A percentile compares a stretch with the other conserved stretches of the same genome.
Conservation (phyloP, 2,113 vertebrate genomes). For the Maccullochella peelii region DNA sequence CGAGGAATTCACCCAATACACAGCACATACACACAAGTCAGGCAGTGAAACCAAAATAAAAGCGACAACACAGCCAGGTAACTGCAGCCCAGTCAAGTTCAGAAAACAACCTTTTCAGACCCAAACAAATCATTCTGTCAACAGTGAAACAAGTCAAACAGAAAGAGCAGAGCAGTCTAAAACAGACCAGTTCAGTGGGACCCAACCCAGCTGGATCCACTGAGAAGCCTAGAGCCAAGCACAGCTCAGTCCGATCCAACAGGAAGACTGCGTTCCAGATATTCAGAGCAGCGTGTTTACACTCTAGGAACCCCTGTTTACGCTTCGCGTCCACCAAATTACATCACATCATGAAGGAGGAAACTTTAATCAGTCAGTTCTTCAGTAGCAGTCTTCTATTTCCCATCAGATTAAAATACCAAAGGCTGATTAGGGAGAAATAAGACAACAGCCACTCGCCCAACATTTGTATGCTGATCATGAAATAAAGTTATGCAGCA, state of each 20-base stretch:
- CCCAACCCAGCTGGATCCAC: conserved; percentile 51
- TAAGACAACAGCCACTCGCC: conserved; percentile 41
- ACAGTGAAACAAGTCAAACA: conserved; percentile 32
- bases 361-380: conserved; percentile 61
- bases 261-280: conserved; percentile 53
- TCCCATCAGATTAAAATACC: conserved; percentile 55
- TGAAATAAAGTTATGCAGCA: conserved; percentile 50
- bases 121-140: conserved; percentile 62
- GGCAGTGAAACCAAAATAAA: conserved; percentile 27
- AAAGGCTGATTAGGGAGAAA: conserved; percentile 36
- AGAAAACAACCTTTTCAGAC: conserved; percentile 41
- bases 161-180: conserved; percentile 21
- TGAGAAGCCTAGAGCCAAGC: conserved; percentile 51
- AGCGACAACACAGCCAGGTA: conserved; percentile 33
- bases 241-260: conserved; percentile 40
- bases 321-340: conserved; percentile 64
- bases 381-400: conserved; percentile 53
- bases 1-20: background rate
- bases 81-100: conserved; percentile 3
- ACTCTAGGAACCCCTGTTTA: conserved; percentile 67
- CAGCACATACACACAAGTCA: background rate
- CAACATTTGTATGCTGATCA: conserved; percentile 38
- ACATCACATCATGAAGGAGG: conserved; percentile 63
- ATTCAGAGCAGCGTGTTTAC: conserved; percentile 71
- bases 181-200: conserved; percentile 27